Evolutionary conservation across 2,797 vertebrate genomes (phyloP).

Genomic region (Pangasius mekongensis): DNA sequence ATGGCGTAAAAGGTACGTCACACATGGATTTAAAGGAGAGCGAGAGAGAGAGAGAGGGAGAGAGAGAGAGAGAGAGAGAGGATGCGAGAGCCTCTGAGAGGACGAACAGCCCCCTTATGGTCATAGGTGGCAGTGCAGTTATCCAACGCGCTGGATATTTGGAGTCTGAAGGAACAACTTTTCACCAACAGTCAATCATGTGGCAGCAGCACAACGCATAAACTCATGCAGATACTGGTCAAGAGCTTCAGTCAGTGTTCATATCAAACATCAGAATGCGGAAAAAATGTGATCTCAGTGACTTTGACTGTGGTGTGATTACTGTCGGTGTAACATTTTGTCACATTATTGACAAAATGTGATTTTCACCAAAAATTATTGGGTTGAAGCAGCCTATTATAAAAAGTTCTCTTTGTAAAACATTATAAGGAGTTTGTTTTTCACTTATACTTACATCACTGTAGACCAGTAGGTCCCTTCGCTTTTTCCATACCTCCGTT

Average conservation of each 20-base stretch:
- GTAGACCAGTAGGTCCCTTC: not conserved
- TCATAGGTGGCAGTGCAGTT: slow-evolving; percentile 57
- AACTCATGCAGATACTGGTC: not conserved
- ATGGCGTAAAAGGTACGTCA: slow-evolving; percentile 44
- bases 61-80: slow-evolving; percentile 11
- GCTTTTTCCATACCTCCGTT: not conserved
- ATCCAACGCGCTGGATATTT: not conserved
- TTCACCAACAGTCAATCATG: not conserved
- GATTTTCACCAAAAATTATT: not conserved
- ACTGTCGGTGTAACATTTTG: not conserved
- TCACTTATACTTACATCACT: not conserved
- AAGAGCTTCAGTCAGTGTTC: not conserved
- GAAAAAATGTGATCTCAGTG: not conserved
- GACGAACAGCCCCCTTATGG: slow-evolving; percentile 68
- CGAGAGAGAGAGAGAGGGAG: slow-evolving; percentile 10
- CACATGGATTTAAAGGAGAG: slow-evolving; percentile 11
- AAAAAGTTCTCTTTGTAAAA: not conserved
- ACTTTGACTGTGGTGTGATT: not conserved
- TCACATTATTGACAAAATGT: not conserved
- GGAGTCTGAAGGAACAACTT: not conserved
- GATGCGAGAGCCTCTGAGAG: not conserved
- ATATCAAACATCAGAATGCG: not conserved
- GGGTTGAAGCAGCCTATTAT: too few species aligned
- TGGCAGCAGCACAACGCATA: not conserved
- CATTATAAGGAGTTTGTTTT: not conserved